Evolutionary conservation across 2,888 invertebrate genomes (phyloP), one percentile per base, ranked within the genome.

Genomic region (Poecilobothrus nobilitatus): DNA sequence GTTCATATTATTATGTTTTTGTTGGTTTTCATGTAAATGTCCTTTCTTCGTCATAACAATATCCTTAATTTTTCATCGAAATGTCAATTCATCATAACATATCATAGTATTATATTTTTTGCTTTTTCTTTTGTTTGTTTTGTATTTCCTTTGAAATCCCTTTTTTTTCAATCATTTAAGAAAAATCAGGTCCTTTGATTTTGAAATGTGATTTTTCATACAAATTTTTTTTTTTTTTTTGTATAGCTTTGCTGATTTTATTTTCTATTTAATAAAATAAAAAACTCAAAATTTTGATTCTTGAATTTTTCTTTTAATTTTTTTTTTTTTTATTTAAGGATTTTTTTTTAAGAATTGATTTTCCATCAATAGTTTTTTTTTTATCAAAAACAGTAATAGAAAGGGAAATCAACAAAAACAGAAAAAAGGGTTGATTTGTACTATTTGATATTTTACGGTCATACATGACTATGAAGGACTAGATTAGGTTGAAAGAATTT

Each of bases 41-140:
- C 53, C 53, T 53, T 53, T 53, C 15, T 53, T 53, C 53, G 15
- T 18, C n/a, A 53, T 53, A 53, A 53, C 53, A 53, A 53, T 53
- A 53, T 53, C 53, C 53, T 53, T 53, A 53, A 53, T 53, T 53
- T 53, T 53, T 53, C 18, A 53, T 53, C 53, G 53, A 12, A 53
- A 53, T 53, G 53, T 53, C 53, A 53, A 53, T 53, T 53, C 18
- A 53, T 53, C 53, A 53, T 53, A 53, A 53, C 53, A 53, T 53
- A 18, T 53, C 53, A 53, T n/a, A 53, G 18, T 53, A 53, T 44
- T 3, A 44, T n/a, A 53, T 18, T 53, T 53, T 53, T 53, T 15
- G 18, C 18, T 5, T 37, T 53, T 53, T 53, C 2, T 53, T 53
- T 53, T 53, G 41, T 41, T 12, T 41, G 27, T 4, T 27, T 4